These are phyloP conservation scores for Pterostichus madidus DNA, from an alignment of 2,888 invertebrate species.

Conservation along the genomic window DNA sequence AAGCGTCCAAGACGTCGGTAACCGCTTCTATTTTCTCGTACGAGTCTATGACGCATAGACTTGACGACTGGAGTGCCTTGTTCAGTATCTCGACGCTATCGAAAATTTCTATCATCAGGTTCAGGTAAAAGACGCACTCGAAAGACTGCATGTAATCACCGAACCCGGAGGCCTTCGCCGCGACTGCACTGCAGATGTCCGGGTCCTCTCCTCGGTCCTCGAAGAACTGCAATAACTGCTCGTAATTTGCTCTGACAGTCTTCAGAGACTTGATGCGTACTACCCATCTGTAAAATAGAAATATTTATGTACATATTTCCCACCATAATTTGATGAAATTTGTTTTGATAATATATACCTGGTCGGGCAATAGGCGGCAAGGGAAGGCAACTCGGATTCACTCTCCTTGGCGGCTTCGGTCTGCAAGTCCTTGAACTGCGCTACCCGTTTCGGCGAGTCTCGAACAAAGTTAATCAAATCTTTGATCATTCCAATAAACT, in stretches of 20 bases:
- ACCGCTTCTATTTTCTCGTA: constrained; percentile 51
- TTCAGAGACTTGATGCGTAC: constrained; percentile 68
- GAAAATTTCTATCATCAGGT: constrained; percentile 68
- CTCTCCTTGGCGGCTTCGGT: constrained; percentile 4
- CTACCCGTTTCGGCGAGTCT: constrained; percentile 45
- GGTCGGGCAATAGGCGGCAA: constrained; percentile 51
- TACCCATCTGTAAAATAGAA: constrained; percentile 51
- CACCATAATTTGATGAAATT: not conserved
- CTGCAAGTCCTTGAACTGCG: constrained; percentile 48
- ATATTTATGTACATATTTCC: not conserved
- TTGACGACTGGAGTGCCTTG: constrained; percentile 66
- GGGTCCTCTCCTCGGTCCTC: constrained; percentile 64
- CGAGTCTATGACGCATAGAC: constrained; percentile 26
- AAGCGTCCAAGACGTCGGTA: constrained; percentile 34
- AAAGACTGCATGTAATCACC: constrained; percentile 60
- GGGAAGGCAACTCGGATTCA: constrained; percentile 38
- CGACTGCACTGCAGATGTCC: constrained; percentile 60
- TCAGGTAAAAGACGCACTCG: constrained; percentile 64
- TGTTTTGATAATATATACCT: constrained; percentile 49
- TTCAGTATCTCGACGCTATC: constrained; percentile 67
- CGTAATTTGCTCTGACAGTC: constrained; percentile 62
- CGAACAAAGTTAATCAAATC: constrained; percentile 57
- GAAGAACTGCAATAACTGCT: constrained; percentile 62
- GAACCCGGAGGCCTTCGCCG: constrained; percentile 67
- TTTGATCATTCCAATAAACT: constrained; percentile 30